These are phyloP conservation scores for Philotrypesis tridentata DNA, from an alignment of 1,140 invertebrate genomes.

Conservation along the genomic window DNA sequence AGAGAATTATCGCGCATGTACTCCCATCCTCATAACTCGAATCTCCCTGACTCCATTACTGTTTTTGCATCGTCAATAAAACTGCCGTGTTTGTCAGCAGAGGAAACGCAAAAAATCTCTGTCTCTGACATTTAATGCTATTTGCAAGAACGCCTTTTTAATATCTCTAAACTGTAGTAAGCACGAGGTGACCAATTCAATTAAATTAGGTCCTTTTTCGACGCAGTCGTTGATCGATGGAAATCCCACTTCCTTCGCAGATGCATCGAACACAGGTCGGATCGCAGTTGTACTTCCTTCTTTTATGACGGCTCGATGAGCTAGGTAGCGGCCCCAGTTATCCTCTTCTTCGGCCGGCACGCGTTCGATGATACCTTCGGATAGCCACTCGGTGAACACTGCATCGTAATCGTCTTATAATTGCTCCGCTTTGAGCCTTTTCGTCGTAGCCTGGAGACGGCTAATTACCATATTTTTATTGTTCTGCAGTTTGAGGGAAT, in stretches of 20 bases:
- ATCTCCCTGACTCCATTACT: too few species aligned
- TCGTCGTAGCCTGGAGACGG: background rate
- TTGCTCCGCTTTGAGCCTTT: background rate
- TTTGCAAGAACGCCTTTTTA: slow-evolving; percentile 8
- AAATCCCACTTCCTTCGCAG: too few species aligned
- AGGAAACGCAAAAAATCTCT: slow-evolving; percentile 13
- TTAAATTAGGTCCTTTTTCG: too few species aligned
- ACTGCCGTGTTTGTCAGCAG: background rate
- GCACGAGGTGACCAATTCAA: too few species aligned
- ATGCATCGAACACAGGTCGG: too few species aligned
- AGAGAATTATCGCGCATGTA: background rate
- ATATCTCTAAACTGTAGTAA: too few species aligned
- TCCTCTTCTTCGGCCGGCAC: slow-evolving; percentile 12
- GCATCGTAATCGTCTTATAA: slow-evolving; percentile 3
- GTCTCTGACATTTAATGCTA: background rate
- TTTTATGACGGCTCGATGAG: slow-evolving; percentile 52
- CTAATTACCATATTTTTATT: too few species aligned
- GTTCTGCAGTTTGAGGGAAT: background rate
- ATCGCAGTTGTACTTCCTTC: slow-evolving; percentile 41
- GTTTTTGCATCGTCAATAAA: too few species aligned
- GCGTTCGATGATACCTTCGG: slow-evolving; percentile 45
- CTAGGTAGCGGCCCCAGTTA: slow-evolving; percentile 21
- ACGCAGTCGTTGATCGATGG: too few species aligned
- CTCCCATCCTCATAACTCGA: slow-evolving; percentile 44
- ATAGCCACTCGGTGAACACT: background rate